A percentile compares a stretch with the other conserved stretches of the same genome.
Evolutionary conservation across 2,113 vertebrate genomes (phyloP).

Genomic region (Sus scrofa): T2T-Sscrofa CM000816.6:68702501-68703000

Average conservation of each 20-base stretch:
- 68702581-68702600: neutral
- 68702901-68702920: slow-evolving; percentile 51
- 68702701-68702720: slow-evolving; percentile 22
- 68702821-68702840: slow-evolving; percentile 46
- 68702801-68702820: slow-evolving; percentile 10
- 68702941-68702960: neutral
- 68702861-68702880: neutral
- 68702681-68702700: neutral
- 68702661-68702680: neutral
- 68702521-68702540: neutral
- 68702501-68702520: neutral
- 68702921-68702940: slow-evolving; percentile 27
- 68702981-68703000: slow-evolving; percentile 41
- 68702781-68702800: neutral
- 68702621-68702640: neutral
- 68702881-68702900: neutral
- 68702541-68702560: neutral
- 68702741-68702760: neutral
- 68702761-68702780: neutral
- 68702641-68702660: neutral
- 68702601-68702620: slow-evolving; percentile 12
- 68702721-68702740: neutral
- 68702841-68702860: neutral
- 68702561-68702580: neutral
- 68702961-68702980: neutral